A percentile compares a stretch with the other conserved stretches of the same genome.
These are phyloP conservation scores for Synanceia verrucosa DNA, from an alignment of 2,797 vertebrate species.

Conservation along the genomic window DNA sequence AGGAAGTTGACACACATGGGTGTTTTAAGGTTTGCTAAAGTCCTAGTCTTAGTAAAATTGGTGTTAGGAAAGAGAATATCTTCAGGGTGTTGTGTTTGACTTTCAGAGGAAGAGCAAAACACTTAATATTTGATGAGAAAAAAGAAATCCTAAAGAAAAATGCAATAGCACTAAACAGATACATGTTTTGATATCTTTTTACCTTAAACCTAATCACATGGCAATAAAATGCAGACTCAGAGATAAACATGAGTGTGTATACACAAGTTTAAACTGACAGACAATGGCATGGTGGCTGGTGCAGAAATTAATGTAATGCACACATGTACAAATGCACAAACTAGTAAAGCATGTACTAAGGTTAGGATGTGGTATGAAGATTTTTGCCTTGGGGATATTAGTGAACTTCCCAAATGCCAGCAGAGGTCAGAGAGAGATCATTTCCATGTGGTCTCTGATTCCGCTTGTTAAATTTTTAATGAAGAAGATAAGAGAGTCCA, in stretches of 20 bases:
- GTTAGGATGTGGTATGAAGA: neutral
- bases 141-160: neutral
- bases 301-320: neutral
- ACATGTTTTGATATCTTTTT: neutral
- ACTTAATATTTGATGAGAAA: neutral
- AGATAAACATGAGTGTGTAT: neutral
- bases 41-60: neutral
- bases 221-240: neutral
- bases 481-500: slow-evolving; percentile 33
- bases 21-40: neutral
- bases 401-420: slow-evolving; percentile 48
- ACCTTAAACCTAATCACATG: neutral
- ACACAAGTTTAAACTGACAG: neutral
- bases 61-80: neutral
- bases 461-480: slow-evolving; percentile 72
- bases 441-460: slow-evolving; percentile 64
- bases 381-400: slow-evolving; percentile 15
- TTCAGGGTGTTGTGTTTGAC: neutral
- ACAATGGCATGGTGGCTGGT: neutral
- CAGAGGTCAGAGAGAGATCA: slow-evolving; percentile 61
- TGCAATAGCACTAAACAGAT: neutral
- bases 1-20: neutral
- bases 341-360: too few relatives aligned
- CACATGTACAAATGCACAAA: neutral
- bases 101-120: neutral